Base-by-base conservation (phyloP, 1,140 invertebrate species). In the Notospermus geniculatus region DNA sequence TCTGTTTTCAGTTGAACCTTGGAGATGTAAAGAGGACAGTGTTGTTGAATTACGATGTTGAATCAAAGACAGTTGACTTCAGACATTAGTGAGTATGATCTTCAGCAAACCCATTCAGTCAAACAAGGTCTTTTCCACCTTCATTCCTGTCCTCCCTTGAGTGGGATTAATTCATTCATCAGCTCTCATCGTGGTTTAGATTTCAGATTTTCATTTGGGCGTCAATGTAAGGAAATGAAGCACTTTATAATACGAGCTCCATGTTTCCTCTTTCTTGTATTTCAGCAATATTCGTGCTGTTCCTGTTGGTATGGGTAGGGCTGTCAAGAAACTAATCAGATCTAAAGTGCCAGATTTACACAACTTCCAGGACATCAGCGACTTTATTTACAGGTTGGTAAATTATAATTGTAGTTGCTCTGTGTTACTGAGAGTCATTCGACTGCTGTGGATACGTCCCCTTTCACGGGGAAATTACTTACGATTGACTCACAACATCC, bases 261-360 rank as follows among this genome's bases (percentile, higher is more conserved):
- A 27, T 58, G 46, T 50, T 36, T 45, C n/a, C 66, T 53, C 15
- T 4, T 36, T 7, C 32, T 36, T 61, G 25, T 59, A 25, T 55
- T 65, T 45, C 62, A 84, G 83, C 68, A 79, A 83, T 36, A 80
- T 87, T 29, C 80, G 79, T 61, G 75, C 85, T 19, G 82, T 89
- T 28, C 95, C 97, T 0, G 88, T 91, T 41, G 96, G 95, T 11
- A 80, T 98, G 19, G 91, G 90, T n/a, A 90, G 86, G 77, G 88
- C 91, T n/a, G 88, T 97, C 0, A 96, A 96, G 75, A 98, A 98
- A 83, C 83, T 99, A 55, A 86, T 97, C 1, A 88, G 91, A 78
- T 89, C 89, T 43, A 76, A 73, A 59, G 85, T 98, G 53, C 96
- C 96, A 1, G 91, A 99, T 84, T 80, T 99, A 17, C 86, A 88